Evolutionary conservation across 2,888 invertebrate species (phyloP), one percentile per base, ranked within the genome.

Genomic region (Tetragonula carbonaria): DNA sequence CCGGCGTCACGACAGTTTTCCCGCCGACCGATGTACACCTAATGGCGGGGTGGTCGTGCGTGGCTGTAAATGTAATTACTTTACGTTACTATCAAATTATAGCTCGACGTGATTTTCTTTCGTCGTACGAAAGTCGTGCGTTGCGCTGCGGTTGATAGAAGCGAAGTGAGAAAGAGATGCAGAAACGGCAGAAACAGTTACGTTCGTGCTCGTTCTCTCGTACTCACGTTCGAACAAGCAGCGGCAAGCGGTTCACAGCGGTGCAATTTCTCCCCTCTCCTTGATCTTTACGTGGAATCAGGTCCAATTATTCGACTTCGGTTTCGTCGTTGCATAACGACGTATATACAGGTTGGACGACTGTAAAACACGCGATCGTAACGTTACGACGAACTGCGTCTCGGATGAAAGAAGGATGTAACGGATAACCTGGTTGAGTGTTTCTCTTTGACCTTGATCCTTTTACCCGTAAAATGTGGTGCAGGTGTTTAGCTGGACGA

Each of bases 401-500:
- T 62, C 23, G 62, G 18, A 28, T 28, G 28, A 33, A 16, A 16
- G 57, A 16, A 59, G 67, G 50, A 76, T 53, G 83, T 73, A 75
- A 81, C 81, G 57, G 76, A 73, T 62, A 66, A 68, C 62, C 62
- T 33, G 63, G 23, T 2, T 45, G 23, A 33, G 23, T 53, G 50
- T 66, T 45, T 23, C 45, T 73, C 50, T 50, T 23, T 63, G 83
- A 74, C 82, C 85, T 83, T 85, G 84, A 85, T 78, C 70, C 71
- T 80, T 81, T 87, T 85, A 77, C 76, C 78, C 68, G 82, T 80
- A 68, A 82, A 82, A 84, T 81, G 78, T 80, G 80, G 84, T 67
- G 86, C 89, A 90, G 87, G 88, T 88, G 87, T 85, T 88, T 86
- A 82, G 86, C 80, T 74, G 87, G 82, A 72, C 80, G 79, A 80